A percentile compares a stretch with the other conserved stretches of the same genome.
Conservation (phyloP, 2,888 invertebrate genomes). For the Eudiplozoon nipponicum region DNA sequence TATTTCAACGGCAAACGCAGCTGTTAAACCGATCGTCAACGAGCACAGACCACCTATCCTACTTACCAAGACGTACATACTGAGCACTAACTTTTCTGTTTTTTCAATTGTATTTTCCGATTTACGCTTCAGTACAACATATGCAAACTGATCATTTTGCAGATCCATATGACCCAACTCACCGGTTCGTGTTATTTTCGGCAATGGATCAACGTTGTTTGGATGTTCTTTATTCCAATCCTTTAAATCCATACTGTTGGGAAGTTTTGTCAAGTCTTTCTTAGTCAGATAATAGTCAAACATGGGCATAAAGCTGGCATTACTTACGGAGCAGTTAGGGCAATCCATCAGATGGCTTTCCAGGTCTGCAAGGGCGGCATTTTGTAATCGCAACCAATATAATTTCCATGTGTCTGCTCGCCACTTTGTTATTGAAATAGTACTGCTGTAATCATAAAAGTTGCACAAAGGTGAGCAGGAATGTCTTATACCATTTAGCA, state of each 20-base stretch:
- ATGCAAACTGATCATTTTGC: conserved; percentile 15
- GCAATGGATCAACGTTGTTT: no score
- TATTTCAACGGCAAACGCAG: conserved; percentile 15
- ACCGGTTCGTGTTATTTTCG: no score
- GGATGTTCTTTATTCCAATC: no score
- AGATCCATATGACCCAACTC: not conserved
- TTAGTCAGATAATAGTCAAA: no score
- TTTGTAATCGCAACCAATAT: conserved; percentile 10
- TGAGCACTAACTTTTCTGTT: conserved; percentile 12
- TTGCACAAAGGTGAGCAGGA: conserved; percentile 8
- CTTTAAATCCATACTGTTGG: no score
- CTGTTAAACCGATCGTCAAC: conserved; percentile 14
- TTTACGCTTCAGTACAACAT: conserved; percentile 14
- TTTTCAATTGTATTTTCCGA: conserved; percentile 1
- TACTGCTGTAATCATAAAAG: conserved; percentile 5
- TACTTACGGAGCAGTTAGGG: no score
- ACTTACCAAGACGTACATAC: conserved; percentile 10
- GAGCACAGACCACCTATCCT: conserved; percentile 16
- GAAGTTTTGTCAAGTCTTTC: no score
- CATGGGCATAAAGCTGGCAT: no score
- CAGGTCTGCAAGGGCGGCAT: not conserved
- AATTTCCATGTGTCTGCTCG: conserved; percentile 12
- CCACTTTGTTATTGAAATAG: conserved; percentile 15
- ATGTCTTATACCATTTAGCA: not conserved
- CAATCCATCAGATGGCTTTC: no score